Percentiles rank a stretch among this genome's conserved stretches.
Conservation (phyloP, 2,797 vertebrate genomes). For the Bryconaethiops microstoma region DNA sequence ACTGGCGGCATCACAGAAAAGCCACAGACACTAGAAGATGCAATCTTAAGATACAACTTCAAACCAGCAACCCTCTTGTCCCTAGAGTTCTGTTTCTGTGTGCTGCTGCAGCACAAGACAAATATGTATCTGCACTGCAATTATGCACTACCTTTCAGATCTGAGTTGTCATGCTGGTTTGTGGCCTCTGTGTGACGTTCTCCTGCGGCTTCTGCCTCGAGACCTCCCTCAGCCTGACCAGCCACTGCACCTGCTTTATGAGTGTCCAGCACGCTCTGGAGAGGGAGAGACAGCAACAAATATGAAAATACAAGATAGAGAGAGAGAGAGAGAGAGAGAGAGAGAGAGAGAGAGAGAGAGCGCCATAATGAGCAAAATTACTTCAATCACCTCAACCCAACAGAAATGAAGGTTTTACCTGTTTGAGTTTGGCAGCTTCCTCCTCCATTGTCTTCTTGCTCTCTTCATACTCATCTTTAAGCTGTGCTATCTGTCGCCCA, state of each 20-base stretch:
- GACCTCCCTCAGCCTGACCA: slow-evolving; percentile 47
- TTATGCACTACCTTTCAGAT: slow-evolving; percentile 72
- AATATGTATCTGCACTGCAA: neutral
- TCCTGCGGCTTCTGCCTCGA: slow-evolving; percentile 52
- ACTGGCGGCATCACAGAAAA: no score
- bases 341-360: neutral
- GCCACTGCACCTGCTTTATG: slow-evolving; percentile 54
- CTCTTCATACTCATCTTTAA: slow-evolving; percentile 91
- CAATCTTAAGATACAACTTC: neutral
- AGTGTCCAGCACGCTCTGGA: slow-evolving; percentile 62
- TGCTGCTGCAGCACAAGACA: neutral
- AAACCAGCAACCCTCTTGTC: neutral
- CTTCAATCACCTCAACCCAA: neutral
- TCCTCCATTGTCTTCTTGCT: slow-evolving; percentile 80
- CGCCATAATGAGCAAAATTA: neutral
- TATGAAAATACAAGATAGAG: neutral
- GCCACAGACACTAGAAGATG: no score
- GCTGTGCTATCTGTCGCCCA: slow-evolving; percentile 91
- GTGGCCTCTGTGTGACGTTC: slow-evolving; percentile 75
- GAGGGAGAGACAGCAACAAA: neutral
- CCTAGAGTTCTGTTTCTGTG: neutral
- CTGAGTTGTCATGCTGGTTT: slow-evolving; percentile 58
- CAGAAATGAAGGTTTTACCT: slow-evolving; percentile 61
- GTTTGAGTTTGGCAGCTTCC: slow-evolving; percentile 70
- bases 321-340: neutral